Evolutionary conservation across 2,113 vertebrate species (phyloP), one percentile per base, ranked within the genome.

Genomic region (Oncorhynchus clarkii): DNA sequence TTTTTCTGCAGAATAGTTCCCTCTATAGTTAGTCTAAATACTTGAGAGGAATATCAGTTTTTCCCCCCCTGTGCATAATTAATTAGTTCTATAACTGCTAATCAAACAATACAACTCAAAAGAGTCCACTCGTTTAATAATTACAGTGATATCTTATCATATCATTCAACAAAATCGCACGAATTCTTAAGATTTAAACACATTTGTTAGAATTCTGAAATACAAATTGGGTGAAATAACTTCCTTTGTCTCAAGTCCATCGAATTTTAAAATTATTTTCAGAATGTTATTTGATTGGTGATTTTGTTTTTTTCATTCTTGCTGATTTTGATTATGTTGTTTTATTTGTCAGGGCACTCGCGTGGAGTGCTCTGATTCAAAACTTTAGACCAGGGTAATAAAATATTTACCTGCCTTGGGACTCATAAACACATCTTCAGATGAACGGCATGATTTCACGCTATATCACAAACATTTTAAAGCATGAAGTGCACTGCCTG

Each of bases 331-430:
- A 20, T 29, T 2, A 2, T 14, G 65, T 45, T 70, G 8, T 29
- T 70, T 48, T 70, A 12, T 78, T 62, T 74, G 72, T 27, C 31
- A 27, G 68, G 34, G 73, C 34, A 11, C 45, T 70, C 9, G 22
- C n/a, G n/a, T n/a, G 62, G 59, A 68, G 51, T 49, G 62, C 67
- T 59, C 22, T 29, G 22, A 81, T 78, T 89, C 81, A 74, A 84
- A 89, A 91, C 85, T 89, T 91, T 85, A 88, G 80, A 82, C 85
- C 90, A 81, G 72, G 67, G 81, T 27, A 82, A 95, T 97, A 0
- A 96, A 96, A 95, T 94, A 96, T 98, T 96, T 75, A 96, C 90
- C 90, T 92, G 90, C 90, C 67, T 82, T 92, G 94, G 94, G 94
- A 94, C 89, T 91, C 84, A 92, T 93, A 95, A 95, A 95, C 93